Base-by-base conservation (phyloP, 2,888 invertebrate species). In the Venustoraphidia nigricollis region DNA sequence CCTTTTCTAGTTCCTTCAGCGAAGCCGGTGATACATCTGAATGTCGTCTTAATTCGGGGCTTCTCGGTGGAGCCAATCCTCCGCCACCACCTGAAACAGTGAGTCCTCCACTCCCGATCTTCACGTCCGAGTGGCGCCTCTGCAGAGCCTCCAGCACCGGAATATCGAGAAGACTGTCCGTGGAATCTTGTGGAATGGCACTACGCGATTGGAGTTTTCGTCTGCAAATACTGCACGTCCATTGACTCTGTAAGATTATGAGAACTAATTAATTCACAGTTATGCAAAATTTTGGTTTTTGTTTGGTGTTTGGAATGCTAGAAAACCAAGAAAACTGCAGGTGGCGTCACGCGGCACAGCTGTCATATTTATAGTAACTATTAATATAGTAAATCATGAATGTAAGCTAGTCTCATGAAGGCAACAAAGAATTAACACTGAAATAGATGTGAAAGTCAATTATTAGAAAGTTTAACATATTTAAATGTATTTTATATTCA, bases 161-260 rank as follows among this genome's bases (percentile, higher is more conserved):
- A 51, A 88, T 81, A 51, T 88, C 89, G 52, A 89, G 70, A 49
- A 83, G 65, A 3, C 87, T 87, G 64, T 89, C 89, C n/a, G 85
- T 85, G 52, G 87, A 88, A 62, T 88, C 87, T 62, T 87, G 87
- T 2, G 79, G 73, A 35, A 87, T 76, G 45, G 82, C 82, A 35
- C 82, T 74, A 34, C 88, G 74, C 10, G 86, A 85, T 48, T 81
- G 85, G 54, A 87, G 76, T 67, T 88, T 87, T 43, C 66, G 60
- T 35, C 90, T 79, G 63, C 91, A 92, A 13, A 91, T 89, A 55
- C 89, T 90, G 68, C 91, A 92, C 50, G 86, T 79, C 91, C 91
- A 92, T 57, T 79, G 81, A 54, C 71, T 79, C 83, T 83, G 66
- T 0, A 61, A 58, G 48, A 46, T 45, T n/a, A 44, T 45, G 10